Base-by-base conservation (phyloP, 2,888 invertebrate genomes). In the Silvanus unidentatus region DNA sequence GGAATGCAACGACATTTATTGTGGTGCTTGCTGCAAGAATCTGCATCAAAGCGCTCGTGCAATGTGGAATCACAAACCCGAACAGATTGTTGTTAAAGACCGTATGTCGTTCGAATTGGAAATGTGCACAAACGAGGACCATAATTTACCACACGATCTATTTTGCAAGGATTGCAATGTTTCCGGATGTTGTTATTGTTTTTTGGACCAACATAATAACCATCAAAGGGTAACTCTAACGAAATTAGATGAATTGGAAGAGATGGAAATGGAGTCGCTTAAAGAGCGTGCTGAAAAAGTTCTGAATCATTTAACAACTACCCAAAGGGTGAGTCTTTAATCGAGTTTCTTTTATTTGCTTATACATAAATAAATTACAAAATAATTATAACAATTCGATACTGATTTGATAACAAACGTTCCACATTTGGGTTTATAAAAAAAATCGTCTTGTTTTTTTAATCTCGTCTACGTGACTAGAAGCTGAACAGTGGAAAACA, bases 271-370 rank as follows among this genome's bases (percentile, higher is more conserved):
- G 11, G 32, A 32, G 11, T 3, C 28, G 1, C 55, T 57, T 1
- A 50, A 54, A 12, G 42, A 53, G 1, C 58, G 58, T n/a, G 58
- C 68, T 0, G 53, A 48, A 2, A 59, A 62, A 13, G 62, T 64
- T 1, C 44, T 69, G 42, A 53, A 58, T 30, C 60, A 65, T 15
- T 45, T 72, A 39, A 47, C 46, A 28, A 48, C 57, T 10, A 56
- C 69, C 4, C 60, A 66, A 60, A 67, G 72, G 72, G 74, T 75
- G 58, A 60, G 71, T 54, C 8, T 37, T 14, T 37, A 4, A 5
- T n/a, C 38, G 16, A 35, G 5, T 32, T 32, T 32, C 5, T 32
- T 8, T 32, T 32, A n/a, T 9, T 32, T 28, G 8, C 8, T 28
- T 28, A 9, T 28, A 10, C 28, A 12, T n/a, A 32, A 32, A 32